Evolutionary conservation across 2,113 vertebrate genomes (phyloP).

Genomic region (Varanus komodoensis): DNA sequence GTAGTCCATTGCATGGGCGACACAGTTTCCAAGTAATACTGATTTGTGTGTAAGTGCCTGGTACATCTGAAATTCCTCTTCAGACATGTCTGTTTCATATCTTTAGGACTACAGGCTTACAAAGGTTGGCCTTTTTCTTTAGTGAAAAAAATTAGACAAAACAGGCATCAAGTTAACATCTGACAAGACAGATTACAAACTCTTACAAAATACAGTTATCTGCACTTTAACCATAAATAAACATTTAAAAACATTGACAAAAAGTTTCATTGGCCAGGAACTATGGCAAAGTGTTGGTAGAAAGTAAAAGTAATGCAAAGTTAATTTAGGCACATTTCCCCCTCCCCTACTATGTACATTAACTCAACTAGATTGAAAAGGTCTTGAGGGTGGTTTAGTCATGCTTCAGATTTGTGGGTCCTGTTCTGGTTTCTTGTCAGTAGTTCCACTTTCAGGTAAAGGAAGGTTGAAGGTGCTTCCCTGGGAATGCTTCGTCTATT

Average conservation of each 20-base stretch:
- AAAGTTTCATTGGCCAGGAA: conserved; percentile 72
- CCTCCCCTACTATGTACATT: conserved; percentile 41
- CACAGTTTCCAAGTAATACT: conserved; percentile 18
- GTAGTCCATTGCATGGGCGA: conserved; percentile 3
- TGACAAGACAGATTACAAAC: conserved; percentile 68
- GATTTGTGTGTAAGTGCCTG: conserved; percentile 27
- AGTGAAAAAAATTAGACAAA: conserved; percentile 57
- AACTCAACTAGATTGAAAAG: conserved; percentile 54
- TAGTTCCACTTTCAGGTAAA: background rate
- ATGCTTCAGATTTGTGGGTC: conserved; percentile 47
- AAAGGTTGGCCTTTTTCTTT: conserved; percentile 62
- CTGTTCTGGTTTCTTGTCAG: background rate
- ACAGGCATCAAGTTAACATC: conserved; percentile 72
- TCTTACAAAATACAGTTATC: conserved; percentile 64
- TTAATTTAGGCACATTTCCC: conserved; percentile 64
- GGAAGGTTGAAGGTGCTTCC: background rate
- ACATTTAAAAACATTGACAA: conserved; percentile 72
- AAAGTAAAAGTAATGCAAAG: conserved; percentile 56
- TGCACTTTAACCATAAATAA: conserved; percentile 71
- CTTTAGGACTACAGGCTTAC: conserved; percentile 58
- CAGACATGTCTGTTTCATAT: conserved; percentile 33
- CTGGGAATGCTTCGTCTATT: conserved; percentile 29
- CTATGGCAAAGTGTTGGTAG: conserved; percentile 54
- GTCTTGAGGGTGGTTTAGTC: conserved; percentile 44
- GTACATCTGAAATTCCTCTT: conserved; percentile 32